A percentile compares a stretch with the other conserved stretches of the same genome.
Conservation (phyloP, 2,113 vertebrate genomes). For the Elephantulus edwardii region DNA sequence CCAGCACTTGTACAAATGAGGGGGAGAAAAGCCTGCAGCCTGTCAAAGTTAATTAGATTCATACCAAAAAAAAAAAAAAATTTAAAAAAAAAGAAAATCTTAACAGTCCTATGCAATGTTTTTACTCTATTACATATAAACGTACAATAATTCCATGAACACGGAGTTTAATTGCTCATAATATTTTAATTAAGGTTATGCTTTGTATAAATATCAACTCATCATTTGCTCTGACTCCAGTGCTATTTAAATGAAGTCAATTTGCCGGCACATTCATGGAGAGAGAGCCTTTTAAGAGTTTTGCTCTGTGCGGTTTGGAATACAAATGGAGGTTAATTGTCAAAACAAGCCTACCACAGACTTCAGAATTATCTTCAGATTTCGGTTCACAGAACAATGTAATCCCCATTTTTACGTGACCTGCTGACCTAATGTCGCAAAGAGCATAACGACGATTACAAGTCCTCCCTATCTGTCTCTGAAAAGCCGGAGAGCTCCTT, state of each 20-base stretch:
- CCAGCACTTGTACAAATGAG: constrained; percentile 76
- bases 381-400: constrained; percentile 61
- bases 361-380: constrained; percentile 39
- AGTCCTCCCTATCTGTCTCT: constrained; percentile 68
- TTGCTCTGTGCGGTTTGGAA: constrained; percentile 39
- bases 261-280: constrained; percentile 7
- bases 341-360: constrained; percentile 73
- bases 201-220: constrained; percentile 66
- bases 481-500: constrained; percentile 72
- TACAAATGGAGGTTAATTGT: constrained; percentile 79
- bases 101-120: constrained; percentile 63
- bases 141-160: constrained; percentile 58
- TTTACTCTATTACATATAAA: constrained; percentile 59
- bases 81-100: no score
- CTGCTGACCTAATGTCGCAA: constrained; percentile 63
- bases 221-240: constrained; percentile 67
- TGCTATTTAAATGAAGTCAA: constrained; percentile 56
- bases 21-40: constrained; percentile 72
- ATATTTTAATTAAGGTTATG: constrained; percentile 52
- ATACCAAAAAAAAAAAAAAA: no score
- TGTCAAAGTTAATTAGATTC: constrained; percentile 83
- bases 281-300: constrained; percentile 63
- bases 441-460: constrained; percentile 77
- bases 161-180: constrained; percentile 60
- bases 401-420: constrained; percentile 61